Conservation (phyloP, 1,140 invertebrate genomes). For the Parapsyche elsis region DNA sequence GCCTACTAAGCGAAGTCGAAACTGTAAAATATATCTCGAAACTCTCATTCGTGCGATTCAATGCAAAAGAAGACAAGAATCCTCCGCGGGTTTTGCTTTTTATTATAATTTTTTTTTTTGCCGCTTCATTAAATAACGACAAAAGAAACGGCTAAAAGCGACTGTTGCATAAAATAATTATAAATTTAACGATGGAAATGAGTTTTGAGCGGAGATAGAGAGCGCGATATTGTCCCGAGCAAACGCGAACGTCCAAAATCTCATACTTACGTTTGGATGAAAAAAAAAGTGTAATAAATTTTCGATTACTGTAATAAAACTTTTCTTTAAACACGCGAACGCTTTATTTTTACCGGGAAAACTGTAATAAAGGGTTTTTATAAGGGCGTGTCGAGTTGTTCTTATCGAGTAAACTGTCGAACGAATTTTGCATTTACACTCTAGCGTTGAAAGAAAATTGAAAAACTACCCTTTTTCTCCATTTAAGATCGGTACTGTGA, state of each 20-base stretch:
- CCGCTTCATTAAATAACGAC: slow-evolving; percentile 14
- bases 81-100: not conserved
- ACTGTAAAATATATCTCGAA: no score
- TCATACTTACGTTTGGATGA: slow-evolving; percentile 2
- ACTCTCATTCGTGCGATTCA: no score
- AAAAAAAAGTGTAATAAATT: slow-evolving; percentile 7
- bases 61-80: not conserved
- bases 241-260: not conserved
- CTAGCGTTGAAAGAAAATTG: no score
- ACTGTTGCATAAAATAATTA: slow-evolving; percentile 16
- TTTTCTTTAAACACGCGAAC: slow-evolving; percentile 13
- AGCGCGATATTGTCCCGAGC: not conserved
- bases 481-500: no score
- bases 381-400: slow-evolving; percentile 3
- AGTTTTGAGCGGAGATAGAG: not conserved
- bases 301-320: slow-evolving; percentile 21
- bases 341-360: not conserved
- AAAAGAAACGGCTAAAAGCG: slow-evolving; percentile 16
- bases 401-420: slow-evolving; percentile 9
- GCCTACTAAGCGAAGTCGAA: no score
- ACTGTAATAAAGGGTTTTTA: not conserved
- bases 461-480: no score
- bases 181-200: slow-evolving; percentile 15
- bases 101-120: not conserved
- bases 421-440: not conserved